A percentile compares a stretch with the other conserved stretches of the same genome.
Evolutionary conservation across 2,797 vertebrate species (phyloP).

Genomic region (Eurystomus glaucurus): DNA sequence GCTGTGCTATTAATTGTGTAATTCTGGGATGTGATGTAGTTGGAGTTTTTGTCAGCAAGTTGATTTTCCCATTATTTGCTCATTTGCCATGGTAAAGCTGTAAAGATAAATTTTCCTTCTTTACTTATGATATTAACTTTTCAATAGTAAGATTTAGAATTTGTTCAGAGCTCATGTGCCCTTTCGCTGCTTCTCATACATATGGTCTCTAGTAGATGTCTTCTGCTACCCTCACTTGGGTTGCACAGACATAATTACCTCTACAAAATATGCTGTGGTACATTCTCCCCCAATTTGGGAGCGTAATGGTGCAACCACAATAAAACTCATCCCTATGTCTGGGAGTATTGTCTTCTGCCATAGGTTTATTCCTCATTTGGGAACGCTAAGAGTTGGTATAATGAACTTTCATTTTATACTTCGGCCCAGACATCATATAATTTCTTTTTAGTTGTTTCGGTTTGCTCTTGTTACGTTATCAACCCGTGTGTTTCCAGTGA

Average conservation of each 20-base stretch:
- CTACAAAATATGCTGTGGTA: not conserved
- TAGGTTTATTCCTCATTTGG: not conserved
- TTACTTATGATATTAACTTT: not conserved
- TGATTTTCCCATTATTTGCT: not conserved
- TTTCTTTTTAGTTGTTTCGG: not conserved
- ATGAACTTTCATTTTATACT: not conserved
- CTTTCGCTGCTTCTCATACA: not conserved
- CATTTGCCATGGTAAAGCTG: not conserved
- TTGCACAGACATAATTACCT: not conserved
- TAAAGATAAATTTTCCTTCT: no score
- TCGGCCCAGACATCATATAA: not conserved
- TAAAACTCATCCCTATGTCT: not conserved
- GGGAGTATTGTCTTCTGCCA: not conserved
- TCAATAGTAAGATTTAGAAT: not conserved
- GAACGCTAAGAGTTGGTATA: not conserved
- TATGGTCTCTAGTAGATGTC: not conserved
- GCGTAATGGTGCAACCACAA: not conserved
- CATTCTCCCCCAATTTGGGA: fast-evolving
- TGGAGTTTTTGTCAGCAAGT: not conserved
- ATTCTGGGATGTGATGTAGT: not conserved
- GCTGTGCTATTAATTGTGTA: not conserved
- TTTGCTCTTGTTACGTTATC: not conserved
- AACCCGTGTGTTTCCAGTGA: not conserved
- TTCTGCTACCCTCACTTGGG: not conserved
- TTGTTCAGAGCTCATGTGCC: not conserved